Base-by-base conservation (phyloP, 1,140 invertebrate genomes). In the Cotesia vestalis region DNA sequence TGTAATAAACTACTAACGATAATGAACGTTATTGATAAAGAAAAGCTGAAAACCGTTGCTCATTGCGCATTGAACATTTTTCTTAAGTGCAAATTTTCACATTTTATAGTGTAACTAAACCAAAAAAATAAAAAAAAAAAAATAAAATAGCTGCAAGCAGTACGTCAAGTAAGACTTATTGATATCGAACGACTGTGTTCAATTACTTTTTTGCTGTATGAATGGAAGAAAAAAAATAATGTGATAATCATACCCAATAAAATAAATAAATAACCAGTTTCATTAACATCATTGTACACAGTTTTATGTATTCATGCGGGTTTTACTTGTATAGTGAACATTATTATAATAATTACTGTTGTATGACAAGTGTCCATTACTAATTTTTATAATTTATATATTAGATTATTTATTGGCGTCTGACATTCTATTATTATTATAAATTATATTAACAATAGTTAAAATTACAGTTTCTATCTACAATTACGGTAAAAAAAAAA, bases 181-280 rank as follows among this genome's bases (percentile, higher is more conserved):
- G 68, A 76, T 73, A 76, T 78, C 69, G 71, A 77, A 75, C 74
- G 70, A 66, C 71, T 77, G 77, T 78, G 77, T 78, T 77, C 78
- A 76, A 76, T 77, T 74, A 75, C 51, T 73, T 69, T 75, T 75
- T 66, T 46, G 40, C 40, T 46, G 40, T 46, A 46, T 9, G 40
- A 9, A 46, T 46, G 40, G 68, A 69, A 75, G 62, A 62, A 66
- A 55, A 75, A 63, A 34, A 72, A 75, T 64, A 63, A 75, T 75
- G 73, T 75, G 73, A 75, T 75, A 75, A 67, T 75, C 73, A 74
- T 74, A 71, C 69, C 55, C 62, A 71, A 68, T 52, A 55, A 73
- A 51, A 55, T 14, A 61, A 36, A 61, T 17, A 2, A 64, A 69
- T 27, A 46, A 72, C 66, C 46, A 61, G 51, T 63, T 70, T 71